Evolutionary conservation across 2,113 vertebrate species (phyloP).

Genomic region (Monopterus albus): DNA sequence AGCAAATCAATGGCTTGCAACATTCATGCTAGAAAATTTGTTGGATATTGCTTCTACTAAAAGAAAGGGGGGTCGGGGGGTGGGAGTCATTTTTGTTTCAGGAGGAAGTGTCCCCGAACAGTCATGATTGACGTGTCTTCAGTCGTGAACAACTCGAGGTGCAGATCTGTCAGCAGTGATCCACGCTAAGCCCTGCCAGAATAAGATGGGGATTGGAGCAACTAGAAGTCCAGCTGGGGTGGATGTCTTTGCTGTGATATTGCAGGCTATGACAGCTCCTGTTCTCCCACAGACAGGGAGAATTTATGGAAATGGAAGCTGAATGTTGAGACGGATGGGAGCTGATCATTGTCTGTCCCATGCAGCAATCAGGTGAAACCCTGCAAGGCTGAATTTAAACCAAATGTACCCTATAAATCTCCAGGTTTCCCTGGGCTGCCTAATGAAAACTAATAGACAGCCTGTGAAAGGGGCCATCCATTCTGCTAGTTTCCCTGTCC

Average conservation of each 20-base stretch:
- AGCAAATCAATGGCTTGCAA: slow-evolving; percentile 54
- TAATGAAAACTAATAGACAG: slow-evolving; percentile 85
- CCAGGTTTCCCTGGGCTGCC: slow-evolving; percentile 68
- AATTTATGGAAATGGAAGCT: slow-evolving; percentile 79
- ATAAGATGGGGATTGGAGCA: slow-evolving; percentile 53
- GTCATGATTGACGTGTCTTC: slow-evolving; percentile 60
- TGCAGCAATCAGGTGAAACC: slow-evolving; percentile 77
- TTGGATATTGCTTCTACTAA: slow-evolving; percentile 9
- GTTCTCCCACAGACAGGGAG: slow-evolving; percentile 58
- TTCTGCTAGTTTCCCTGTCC: slow-evolving; percentile 71
- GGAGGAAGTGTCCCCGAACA: slow-evolving; percentile 45
- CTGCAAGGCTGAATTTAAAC: slow-evolving; percentile 79
- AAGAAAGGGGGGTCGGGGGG: not conserved
- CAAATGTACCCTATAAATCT: slow-evolving; percentile 84
- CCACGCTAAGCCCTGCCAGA: slow-evolving; percentile 58
- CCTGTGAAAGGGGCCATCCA: slow-evolving; percentile 74
- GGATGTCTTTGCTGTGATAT: slow-evolving; percentile 69
- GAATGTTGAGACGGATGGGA: slow-evolving; percentile 67
- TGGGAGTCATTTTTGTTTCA: slow-evolving; percentile 42
- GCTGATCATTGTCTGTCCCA: slow-evolving; percentile 77
- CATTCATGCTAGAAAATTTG: slow-evolving; percentile 21
- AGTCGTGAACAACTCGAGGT: slow-evolving; percentile 62
- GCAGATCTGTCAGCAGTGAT: slow-evolving; percentile 66
- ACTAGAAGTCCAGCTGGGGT: slow-evolving; percentile 64
- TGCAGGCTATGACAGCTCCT: slow-evolving; percentile 70